Conservation (phyloP, 2,888 invertebrate genomes). For the Bhutanitis thaidina region DNA sequence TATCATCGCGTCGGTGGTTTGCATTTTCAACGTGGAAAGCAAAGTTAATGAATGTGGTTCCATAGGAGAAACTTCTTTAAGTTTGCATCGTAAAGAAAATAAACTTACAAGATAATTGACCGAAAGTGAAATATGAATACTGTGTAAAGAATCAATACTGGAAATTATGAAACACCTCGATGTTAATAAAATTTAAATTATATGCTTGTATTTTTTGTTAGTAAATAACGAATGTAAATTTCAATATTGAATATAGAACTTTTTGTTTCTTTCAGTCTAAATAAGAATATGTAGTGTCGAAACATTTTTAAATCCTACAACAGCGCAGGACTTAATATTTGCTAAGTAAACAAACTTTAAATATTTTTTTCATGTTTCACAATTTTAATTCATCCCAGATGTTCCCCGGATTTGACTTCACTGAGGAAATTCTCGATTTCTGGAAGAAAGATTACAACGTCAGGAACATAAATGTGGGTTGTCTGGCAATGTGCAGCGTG, state of each 20-base stretch:
- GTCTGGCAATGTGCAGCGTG: background rate
- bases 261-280: no score
- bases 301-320: background rate
- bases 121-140: background rate
- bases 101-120: background rate
- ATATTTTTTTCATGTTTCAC: no score
- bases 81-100: background rate
- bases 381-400: background rate
- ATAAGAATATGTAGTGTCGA: no score
- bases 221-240: no score
- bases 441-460: slow-evolving; percentile 2
- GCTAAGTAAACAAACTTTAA: no score
- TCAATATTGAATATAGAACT: no score
- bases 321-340: no score
- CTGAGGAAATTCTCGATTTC: background rate
- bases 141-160: background rate
- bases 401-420: background rate
- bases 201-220: no score
- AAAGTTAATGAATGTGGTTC: background rate
- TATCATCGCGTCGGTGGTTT: no score
- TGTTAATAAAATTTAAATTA: no score
- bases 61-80: background rate
- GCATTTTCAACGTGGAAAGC: background rate
- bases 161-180: background rate
- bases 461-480: slow-evolving; percentile 1